Base-by-base conservation (phyloP, 35 echinoderm and acorn worm genomes). In the Heliocidaris erythrogramma region DNA sequence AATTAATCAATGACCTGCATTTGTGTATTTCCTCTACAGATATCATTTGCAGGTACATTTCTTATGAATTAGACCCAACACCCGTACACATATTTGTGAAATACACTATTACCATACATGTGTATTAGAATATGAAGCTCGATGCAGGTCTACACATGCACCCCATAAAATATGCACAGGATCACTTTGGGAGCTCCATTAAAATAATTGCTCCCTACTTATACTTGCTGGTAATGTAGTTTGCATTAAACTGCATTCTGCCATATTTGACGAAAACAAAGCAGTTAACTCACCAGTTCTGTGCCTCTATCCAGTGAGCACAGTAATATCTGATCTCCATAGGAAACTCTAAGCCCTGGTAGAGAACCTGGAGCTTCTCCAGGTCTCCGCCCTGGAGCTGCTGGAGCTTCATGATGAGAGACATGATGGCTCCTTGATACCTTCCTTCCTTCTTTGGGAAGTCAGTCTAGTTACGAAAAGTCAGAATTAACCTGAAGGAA, bases 271-370 rank as follows among this genome's bases (percentile, higher is more conserved):
- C 2, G 16, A 78, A 7, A n/a, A 7, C 87, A 89, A 35, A 27
- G 17, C 59, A 30, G 35, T 95, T 17, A 30, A 93, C 96, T 96
- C 49, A 98, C 97, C 97, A 98, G 35, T 96, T 92, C 48, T 98
- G 97, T 48, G 93, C 94, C 59, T 98, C 97, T 85, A 98, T 98
- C 97, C 97, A 98, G 42, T 93, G 86, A 5, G 96, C 97, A 85
- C 97, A 98, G 92, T 98, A 96, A 96, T 97, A 96, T n/a, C 97
- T 90, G 27, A 97, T 95, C 93, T 98, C 97, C 56, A 98, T 94
- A 52, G 97, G 97, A 85, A 98, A 97, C 30, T 96, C 94, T 12
- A 93, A 71, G 59, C 86, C 31, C 48, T 95, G 92, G 85, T 98
- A 98, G 49, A 98, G 93, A 6, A 49, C 85, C 49, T 97, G 96